A percentile compares a stretch with the other conserved stretches of the same genome.
Evolutionary conservation across 2,888 invertebrate genomes (phyloP).

Genomic region (Hetaerina titia): DNA sequence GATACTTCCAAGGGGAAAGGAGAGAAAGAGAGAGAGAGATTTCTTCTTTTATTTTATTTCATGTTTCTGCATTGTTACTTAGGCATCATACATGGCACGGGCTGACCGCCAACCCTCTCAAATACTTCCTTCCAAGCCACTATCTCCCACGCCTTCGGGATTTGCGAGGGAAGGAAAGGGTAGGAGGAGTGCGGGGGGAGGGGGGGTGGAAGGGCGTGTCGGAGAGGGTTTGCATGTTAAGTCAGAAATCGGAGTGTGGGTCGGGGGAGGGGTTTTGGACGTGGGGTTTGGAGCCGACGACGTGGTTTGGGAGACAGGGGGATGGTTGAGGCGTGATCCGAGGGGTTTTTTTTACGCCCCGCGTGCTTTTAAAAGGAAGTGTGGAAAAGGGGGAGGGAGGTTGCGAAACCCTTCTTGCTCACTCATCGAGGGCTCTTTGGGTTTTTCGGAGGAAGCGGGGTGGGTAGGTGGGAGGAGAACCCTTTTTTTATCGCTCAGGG

Average conservation of each 20-base stretch:
- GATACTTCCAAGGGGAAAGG: background rate
- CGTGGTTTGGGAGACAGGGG: background rate
- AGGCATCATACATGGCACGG: too few species aligned
- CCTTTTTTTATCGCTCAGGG: background rate
- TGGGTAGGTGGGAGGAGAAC: background rate
- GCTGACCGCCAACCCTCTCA: background rate
- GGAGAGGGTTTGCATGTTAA: constrained; percentile 32
- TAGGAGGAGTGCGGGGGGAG: background rate
- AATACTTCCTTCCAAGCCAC: background rate
- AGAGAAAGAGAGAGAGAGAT: background rate
- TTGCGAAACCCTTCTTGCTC: constrained; percentile 19
- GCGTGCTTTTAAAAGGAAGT: constrained; percentile 6
- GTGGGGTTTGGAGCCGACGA: too few species aligned
- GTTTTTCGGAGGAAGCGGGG: background rate
- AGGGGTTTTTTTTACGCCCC: background rate
- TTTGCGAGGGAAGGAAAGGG: background rate
- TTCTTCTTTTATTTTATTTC: background rate
- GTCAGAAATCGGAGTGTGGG: background rate
- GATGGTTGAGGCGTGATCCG: background rate
- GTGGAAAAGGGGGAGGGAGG: background rate
- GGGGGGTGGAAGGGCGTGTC: background rate
- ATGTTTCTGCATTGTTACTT: too few species aligned
- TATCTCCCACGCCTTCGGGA: background rate
- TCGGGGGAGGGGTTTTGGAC: background rate
- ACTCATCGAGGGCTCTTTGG: constrained; percentile 1